These are phyloP conservation scores for Caenorhabditis inopinata DNA, from an alignment of 1,140 invertebrate genomes.

Conservation along the genomic window DNA sequence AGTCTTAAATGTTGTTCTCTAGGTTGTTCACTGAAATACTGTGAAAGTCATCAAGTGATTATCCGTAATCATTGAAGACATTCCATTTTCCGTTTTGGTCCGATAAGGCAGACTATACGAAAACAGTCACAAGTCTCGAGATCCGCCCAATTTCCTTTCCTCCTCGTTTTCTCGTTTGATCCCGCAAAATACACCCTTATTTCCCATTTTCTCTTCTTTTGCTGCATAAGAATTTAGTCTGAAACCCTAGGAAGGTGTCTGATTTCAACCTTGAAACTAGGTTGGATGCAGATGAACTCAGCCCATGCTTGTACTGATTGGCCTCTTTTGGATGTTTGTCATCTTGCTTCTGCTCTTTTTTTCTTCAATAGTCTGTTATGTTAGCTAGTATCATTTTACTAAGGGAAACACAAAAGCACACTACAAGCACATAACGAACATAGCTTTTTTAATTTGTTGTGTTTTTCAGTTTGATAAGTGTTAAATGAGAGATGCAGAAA, in stretches of 20 bases:
- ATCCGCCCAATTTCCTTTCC: not conserved
- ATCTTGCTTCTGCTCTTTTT: not conserved
- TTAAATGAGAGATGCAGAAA: not conserved
- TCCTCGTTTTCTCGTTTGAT: not conserved
- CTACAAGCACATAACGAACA: not conserved
- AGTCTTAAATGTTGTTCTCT: too few species aligned
- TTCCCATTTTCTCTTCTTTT: not conserved
- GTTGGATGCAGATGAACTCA: not conserved
- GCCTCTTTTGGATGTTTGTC: not conserved
- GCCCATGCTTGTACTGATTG: not conserved
- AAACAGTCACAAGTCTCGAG: not conserved
- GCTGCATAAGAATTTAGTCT: not conserved
- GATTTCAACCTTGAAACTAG: not conserved
- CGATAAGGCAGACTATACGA: not conserved
- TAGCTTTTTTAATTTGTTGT: not conserved
- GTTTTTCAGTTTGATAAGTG: too few species aligned
- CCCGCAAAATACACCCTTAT: too few species aligned
- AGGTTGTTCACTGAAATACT: too few species aligned
- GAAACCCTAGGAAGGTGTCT: not conserved
- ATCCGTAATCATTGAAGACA: not conserved
- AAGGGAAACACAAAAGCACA: conserved; percentile 18
- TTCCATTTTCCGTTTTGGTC: not conserved
- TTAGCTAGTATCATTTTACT: not conserved
- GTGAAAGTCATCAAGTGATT: not conserved
- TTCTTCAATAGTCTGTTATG: not conserved